phyloP scores from a whole-genome alignment of 2,888 invertebrate species.

The Leptothorax acervorum region DNA sequence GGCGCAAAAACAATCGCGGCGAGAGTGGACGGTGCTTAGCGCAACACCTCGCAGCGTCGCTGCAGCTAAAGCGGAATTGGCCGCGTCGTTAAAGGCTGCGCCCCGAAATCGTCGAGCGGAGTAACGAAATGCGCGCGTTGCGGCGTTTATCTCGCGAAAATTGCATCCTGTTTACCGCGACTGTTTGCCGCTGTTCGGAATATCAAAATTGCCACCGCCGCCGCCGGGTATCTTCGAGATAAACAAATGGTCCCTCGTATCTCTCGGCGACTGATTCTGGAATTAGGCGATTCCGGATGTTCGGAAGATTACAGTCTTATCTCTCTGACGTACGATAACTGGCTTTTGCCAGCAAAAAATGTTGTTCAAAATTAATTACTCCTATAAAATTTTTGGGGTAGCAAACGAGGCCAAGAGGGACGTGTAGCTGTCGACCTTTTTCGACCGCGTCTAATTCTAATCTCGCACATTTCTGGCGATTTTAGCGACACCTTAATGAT shows the following conservation, averaged over 20 bases:
- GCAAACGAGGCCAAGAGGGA: slow-evolving; percentile 48
- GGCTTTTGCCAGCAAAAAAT: neutral
- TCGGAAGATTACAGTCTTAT: slow-evolving; percentile 1
- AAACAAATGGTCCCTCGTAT: slow-evolving; percentile 13
- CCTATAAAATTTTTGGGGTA: neutral
- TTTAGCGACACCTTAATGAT: slow-evolving; percentile 51
- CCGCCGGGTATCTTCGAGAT: slow-evolving; percentile 10
- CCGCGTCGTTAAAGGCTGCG: slow-evolving; percentile 58
- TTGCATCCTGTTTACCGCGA: slow-evolving; percentile 65
- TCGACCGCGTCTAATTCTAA: slow-evolving; percentile 66
- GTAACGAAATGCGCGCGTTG: slow-evolving; percentile 66
- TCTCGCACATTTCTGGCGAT: slow-evolving; percentile 61
- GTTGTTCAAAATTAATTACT: neutral
- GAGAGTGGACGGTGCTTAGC: slow-evolving; percentile 43
- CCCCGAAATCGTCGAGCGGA: slow-evolving; percentile 69
- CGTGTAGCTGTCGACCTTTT: slow-evolving; percentile 48
- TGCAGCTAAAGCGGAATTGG: slow-evolving; percentile 21
- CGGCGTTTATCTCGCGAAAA: slow-evolving; percentile 75
- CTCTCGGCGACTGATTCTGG: neutral
- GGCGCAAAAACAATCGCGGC: slow-evolving; percentile 68
- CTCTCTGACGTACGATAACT: neutral
- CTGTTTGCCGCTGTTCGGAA: slow-evolving; percentile 43
- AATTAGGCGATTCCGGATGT: neutral
- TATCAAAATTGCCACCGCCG: slow-evolving; percentile 71
- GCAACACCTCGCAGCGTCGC: slow-evolving; percentile 34